Evolutionary conservation across 2,797 vertebrate genomes (phyloP).

Genomic region (Brachyrhaphis roseni): DNA sequence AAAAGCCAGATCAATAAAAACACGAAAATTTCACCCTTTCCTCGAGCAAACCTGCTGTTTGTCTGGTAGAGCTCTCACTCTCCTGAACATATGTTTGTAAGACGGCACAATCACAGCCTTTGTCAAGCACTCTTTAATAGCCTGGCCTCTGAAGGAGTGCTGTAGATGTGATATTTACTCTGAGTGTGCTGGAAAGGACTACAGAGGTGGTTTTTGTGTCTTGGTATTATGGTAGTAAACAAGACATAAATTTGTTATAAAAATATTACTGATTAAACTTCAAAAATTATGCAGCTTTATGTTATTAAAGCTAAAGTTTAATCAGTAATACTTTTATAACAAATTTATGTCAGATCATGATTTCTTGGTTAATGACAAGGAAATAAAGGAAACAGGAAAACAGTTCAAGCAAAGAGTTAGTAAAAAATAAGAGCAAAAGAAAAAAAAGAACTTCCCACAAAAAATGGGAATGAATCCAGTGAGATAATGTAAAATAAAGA

Average conservation of each 20-base stretch:
- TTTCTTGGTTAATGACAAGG: too few relatives aligned
- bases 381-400: not conserved
- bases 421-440: not conserved
- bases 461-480: not conserved
- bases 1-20: not conserved
- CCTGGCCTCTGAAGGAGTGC: not conserved
- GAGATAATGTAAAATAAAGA: not conserved
- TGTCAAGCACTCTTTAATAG: not conserved
- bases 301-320: too few relatives aligned
- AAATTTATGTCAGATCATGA: too few relatives aligned
- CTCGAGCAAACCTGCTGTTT: not conserved
- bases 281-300: too few relatives aligned
- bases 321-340: too few relatives aligned
- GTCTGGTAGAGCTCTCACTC: not conserved
- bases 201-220: not conserved
- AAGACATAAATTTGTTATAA: not conserved
- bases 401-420: not conserved
- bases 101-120: not conserved
- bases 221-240: not conserved
- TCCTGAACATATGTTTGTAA: not conserved
- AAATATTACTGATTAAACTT: too few relatives aligned
- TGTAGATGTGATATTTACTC: not conserved
- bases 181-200: not conserved
- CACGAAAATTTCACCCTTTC: not conserved
- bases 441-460: not conserved